Percentiles rank a stretch among this genome's conserved stretches.
Conservation (phyloP, 2,797 vertebrate species). For the Poecilia picta region DNA sequence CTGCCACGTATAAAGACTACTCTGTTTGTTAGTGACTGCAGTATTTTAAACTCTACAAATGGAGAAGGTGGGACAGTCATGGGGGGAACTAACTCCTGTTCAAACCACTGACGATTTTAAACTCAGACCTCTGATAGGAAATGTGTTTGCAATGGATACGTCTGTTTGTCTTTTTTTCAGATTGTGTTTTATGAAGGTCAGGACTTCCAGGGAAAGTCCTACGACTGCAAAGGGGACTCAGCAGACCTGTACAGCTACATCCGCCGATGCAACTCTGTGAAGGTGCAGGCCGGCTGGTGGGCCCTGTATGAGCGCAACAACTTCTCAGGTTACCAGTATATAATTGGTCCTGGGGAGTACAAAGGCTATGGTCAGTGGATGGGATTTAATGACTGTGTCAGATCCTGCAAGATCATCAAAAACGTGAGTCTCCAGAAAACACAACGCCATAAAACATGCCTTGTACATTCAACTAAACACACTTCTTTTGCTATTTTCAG, state of each 20-base stretch:
- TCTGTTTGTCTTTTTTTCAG: slow-evolving; percentile 23
- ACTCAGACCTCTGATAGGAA: background rate
- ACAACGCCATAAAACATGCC: background rate
- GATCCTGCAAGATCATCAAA: slow-evolving; percentile 66
- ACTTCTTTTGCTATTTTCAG: slow-evolving; percentile 37
- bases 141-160: background rate
- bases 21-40: background rate
- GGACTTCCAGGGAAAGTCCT: slow-evolving; percentile 71
- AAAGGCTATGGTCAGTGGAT: slow-evolving; percentile 60
- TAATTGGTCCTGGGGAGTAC: slow-evolving; percentile 66
- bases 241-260: slow-evolving; percentile 57
- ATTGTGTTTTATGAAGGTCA: slow-evolving; percentile 66
- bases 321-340: slow-evolving; percentile 72
- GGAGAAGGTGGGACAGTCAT: slow-evolving; percentile 52
- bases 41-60: slow-evolving; percentile 37
- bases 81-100: background rate
- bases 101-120: background rate
- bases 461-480: background rate
- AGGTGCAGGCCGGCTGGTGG: slow-evolving; percentile 70
- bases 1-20: slow-evolving; percentile 60
- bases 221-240: slow-evolving; percentile 69
- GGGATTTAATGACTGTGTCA: slow-evolving; percentile 69
- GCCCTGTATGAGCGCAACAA: slow-evolving; percentile 69
- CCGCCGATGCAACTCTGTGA: slow-evolving; percentile 67
- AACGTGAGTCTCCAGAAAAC: slow-evolving; percentile 46